Conservation (phyloP, 2,113 vertebrate genomes). For the Sula dactylatra region DNA sequence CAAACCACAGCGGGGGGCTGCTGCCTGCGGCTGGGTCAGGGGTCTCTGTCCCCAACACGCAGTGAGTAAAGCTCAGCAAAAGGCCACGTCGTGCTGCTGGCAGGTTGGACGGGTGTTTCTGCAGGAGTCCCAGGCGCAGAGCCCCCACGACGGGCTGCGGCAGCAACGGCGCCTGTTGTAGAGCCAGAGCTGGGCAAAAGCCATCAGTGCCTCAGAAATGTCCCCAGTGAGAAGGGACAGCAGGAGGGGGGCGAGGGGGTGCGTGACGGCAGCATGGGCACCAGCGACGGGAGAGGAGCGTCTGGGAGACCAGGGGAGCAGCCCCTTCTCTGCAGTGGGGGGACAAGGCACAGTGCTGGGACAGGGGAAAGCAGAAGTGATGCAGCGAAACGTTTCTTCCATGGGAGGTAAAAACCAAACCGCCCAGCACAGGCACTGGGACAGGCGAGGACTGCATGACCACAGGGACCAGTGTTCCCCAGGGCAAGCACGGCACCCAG, state of each 20-base stretch:
- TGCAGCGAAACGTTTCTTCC: not conserved
- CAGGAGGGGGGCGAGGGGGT: not conserved
- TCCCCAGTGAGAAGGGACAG: not conserved
- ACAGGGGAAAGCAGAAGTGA: too few relatives aligned
- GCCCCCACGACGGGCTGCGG: not conserved
- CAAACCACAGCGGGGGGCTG: too few relatives aligned
- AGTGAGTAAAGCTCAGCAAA: not conserved
- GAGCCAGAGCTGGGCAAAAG: not conserved
- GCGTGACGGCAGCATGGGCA: rapidly evolving
- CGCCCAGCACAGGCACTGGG: not conserved
- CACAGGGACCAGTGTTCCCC: rapidly evolving
- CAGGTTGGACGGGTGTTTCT: not conserved
- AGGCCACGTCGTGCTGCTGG: rapidly evolving
- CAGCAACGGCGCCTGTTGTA: not conserved
- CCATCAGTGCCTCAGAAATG: not conserved
- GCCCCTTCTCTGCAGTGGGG: not conserved
- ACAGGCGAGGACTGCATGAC: not conserved
- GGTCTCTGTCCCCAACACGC: not conserved
- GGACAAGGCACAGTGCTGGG: not conserved
- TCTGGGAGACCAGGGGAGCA: not conserved
- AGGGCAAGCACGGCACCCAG: not conserved
- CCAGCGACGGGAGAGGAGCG: not conserved
- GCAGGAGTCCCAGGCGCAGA: too few relatives aligned
- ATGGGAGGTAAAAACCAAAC: not conserved
- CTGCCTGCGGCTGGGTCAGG: too few relatives aligned